Conservation (phyloP, 1,140 invertebrate genomes). For the Nephotettix cincticeps region DNA sequence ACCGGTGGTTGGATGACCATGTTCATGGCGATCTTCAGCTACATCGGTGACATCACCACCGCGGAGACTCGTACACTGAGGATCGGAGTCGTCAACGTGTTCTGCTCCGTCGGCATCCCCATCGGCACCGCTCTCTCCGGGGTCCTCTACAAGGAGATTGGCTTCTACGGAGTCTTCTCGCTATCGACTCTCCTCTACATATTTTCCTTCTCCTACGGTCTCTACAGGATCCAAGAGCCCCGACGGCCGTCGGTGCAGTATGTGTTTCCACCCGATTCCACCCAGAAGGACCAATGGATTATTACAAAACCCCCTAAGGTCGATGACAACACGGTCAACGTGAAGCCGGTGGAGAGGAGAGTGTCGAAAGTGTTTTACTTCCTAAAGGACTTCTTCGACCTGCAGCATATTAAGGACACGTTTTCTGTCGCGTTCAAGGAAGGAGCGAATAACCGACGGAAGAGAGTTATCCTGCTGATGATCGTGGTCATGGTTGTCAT, state of each 20-base stretch:
- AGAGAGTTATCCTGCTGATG: conserved; percentile 72
- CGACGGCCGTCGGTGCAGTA: not conserved
- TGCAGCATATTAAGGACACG: conserved; percentile 69
- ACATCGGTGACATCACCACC: conserved; percentile 81
- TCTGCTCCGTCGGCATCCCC: conserved; percentile 76
- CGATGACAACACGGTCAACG: not conserved
- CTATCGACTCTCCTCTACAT: conserved; percentile 70
- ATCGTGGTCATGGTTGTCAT: conserved; percentile 80
- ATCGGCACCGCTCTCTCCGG: conserved; percentile 48
- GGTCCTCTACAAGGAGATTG: conserved; percentile 60
- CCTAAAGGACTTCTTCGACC: conserved; percentile 65
- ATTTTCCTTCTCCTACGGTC: conserved; percentile 70
- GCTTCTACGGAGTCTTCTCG: conserved; percentile 76
- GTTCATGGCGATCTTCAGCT: conserved; percentile 88
- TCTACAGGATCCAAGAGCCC: conserved; percentile 60
- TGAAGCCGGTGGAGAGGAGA: conserved; percentile 40
- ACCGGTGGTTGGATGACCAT: conserved; percentile 85
- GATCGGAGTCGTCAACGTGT: conserved; percentile 81
- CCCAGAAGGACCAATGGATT: conserved; percentile 45
- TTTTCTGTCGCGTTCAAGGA: conserved; percentile 73
- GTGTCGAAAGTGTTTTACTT: conserved; percentile 42
- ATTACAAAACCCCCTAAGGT: conserved; percentile 29
- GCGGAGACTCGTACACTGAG: conserved; percentile 75
- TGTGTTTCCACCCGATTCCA: conserved; percentile 22
- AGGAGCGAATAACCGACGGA: conserved; percentile 66